A percentile compares a stretch with the other conserved stretches of the same genome.
Conservation (phyloP, 2,797 vertebrate species). For the Sebastes ruberrimus region DNA sequence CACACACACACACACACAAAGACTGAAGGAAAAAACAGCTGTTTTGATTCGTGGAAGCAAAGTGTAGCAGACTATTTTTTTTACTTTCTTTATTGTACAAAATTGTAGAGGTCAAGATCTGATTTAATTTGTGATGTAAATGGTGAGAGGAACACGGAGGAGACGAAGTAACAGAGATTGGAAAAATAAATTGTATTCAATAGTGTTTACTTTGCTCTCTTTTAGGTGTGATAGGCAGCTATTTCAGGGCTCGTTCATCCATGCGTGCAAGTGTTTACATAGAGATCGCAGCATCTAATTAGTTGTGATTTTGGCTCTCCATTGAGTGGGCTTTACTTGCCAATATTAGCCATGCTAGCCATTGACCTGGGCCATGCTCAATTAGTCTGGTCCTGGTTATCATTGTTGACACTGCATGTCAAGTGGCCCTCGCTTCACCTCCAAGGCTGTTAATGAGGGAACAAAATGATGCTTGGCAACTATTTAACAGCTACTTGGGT, state of each 20-base stretch:
- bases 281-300: constrained; percentile 26
- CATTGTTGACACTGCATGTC: constrained; percentile 8
- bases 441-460: background rate
- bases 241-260: constrained; percentile 15
- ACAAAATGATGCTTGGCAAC: background rate
- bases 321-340: constrained; percentile 5
- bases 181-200: background rate
- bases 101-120: constrained; percentile 19
- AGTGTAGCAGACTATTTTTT: background rate
- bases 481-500: background rate
- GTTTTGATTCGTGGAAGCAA: constrained; percentile 14
- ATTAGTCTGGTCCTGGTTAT: constrained; percentile 27
- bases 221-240: background rate
- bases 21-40: background rate
- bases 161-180: background rate
- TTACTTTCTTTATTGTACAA: background rate
- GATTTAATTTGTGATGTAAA: constrained; percentile 39
- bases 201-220: background rate
- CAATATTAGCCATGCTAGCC: constrained; percentile 19
- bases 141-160: background rate
- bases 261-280: constrained; percentile 31
- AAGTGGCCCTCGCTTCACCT: constrained; percentile 11
- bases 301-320: constrained; percentile 37
- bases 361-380: constrained; percentile 45
- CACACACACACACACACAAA: background rate